A percentile compares a stretch with the other conserved stretches of the same genome.
These are phyloP conservation scores for Caenorhabditis briggsae DNA, from an alignment of 1,140 invertebrate genomes.

Conservation along the genomic window DNA sequence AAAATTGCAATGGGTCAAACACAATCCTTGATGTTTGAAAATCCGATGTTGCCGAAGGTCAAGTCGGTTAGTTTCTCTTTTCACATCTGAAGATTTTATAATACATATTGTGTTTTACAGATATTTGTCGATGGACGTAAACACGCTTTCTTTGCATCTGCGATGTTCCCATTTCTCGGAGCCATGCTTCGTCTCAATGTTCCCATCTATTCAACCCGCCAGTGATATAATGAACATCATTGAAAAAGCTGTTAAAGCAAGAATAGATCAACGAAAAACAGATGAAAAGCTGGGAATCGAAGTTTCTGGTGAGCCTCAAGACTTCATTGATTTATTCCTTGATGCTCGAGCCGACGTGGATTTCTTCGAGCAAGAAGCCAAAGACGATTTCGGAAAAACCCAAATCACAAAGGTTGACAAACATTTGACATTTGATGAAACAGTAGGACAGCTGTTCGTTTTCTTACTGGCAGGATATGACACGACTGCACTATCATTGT, in stretches of 20 bases:
- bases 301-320: constrained; percentile 29
- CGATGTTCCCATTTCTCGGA: background rate
- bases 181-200: background rate
- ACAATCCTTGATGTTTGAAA: constrained; percentile 27
- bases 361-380: background rate
- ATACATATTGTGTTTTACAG: background rate
- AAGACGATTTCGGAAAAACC: constrained; percentile 49
- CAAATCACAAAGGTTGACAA: constrained; percentile 68
- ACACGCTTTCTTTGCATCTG: background rate
- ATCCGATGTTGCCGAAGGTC: constrained; percentile 4
- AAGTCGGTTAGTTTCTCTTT: background rate
- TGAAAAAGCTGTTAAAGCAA: background rate
- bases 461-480: constrained; percentile 82
- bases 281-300: constrained; percentile 39
- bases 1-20: constrained; percentile 50
- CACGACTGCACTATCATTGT: constrained; percentile 84
- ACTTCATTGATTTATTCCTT: constrained; percentile 60
- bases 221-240: background rate
- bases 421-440: constrained; percentile 78
- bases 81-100: background rate
- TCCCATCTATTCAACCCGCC: background rate
- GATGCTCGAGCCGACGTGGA: constrained; percentile 40
- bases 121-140: background rate
- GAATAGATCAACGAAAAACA: constrained; percentile 36
- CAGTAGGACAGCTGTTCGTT: constrained; percentile 79